Evolutionary conservation across 2,888 invertebrate genomes (phyloP).

Genomic region (Tiliacea citrago): DNA sequence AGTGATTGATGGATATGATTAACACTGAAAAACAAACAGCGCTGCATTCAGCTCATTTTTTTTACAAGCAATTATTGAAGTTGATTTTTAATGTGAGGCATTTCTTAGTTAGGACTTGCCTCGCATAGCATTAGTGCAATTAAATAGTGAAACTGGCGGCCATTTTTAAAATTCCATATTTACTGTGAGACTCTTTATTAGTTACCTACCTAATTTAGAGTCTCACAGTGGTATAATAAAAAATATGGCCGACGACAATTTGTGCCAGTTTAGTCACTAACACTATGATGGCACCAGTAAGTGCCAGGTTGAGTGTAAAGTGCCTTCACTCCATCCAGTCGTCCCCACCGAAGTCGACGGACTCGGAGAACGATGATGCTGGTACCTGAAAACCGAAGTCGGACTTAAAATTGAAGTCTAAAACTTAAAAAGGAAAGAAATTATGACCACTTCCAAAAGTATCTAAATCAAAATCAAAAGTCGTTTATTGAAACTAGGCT

Average conservation of each 20-base stretch:
- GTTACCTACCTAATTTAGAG: background rate
- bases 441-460: background rate
- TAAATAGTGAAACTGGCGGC: too few species aligned
- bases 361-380: constrained; percentile 65
- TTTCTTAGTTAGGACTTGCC: too few species aligned
- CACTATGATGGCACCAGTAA: constrained; percentile 10
- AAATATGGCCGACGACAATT: background rate
- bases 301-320: constrained; percentile 26
- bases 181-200: too few species aligned
- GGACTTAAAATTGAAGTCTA: background rate
- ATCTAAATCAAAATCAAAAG: too few species aligned
- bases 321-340: constrained; percentile 82
- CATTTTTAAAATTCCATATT: too few species aligned
- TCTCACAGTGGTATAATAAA: background rate
- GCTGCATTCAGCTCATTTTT: background rate
- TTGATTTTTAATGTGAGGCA: background rate
- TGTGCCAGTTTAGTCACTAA: background rate
- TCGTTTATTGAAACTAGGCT: too few species aligned
- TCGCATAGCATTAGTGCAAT: too few species aligned
- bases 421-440: background rate
- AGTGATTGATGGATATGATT: too few species aligned
- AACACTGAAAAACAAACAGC: background rate
- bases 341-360: constrained; percentile 79
- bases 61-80: background rate
- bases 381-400: constrained; percentile 69